phyloP scores from a whole-genome alignment of 2,888 invertebrate genomes.

The Hydriomena furcata region DNA sequence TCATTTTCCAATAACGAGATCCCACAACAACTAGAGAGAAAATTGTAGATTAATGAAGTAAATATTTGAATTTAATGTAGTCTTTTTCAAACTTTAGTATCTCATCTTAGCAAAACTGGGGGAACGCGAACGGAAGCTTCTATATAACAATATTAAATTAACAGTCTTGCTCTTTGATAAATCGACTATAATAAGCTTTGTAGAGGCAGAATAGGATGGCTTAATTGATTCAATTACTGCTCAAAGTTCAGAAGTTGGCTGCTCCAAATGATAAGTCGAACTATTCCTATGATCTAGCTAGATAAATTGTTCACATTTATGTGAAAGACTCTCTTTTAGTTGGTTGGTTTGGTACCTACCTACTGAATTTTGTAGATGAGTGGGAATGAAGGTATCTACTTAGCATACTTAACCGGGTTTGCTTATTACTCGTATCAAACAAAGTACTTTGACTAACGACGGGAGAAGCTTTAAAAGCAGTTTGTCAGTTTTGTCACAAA shows the following conservation, averaged over 20 bases:
- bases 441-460: too few relatives aligned
- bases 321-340: neutral
- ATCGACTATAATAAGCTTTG: slow-evolving; percentile 1
- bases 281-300: neutral
- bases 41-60: slow-evolving; percentile 2
- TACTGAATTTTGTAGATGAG: too few relatives aligned
- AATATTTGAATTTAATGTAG: slow-evolving; percentile 4
- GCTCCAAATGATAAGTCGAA: neutral
- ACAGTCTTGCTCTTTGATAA: neutral
- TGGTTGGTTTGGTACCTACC: too few relatives aligned
- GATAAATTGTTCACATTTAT: neutral
- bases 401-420: too few relatives aligned
- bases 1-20: too few relatives aligned
- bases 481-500: too few relatives aligned
- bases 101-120: neutral
- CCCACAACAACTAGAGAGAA: neutral
- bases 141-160: slow-evolving; percentile 1
- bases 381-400: too few relatives aligned
- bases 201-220: neutral
- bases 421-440: too few relatives aligned
- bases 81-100: neutral
- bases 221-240: slow-evolving; percentile 5
- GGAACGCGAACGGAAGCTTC: neutral
- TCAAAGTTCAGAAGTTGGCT: neutral
- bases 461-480: too few relatives aligned